Conservation (phyloP, 1,140 invertebrate species). For the Phymorhynchus buccinoides region DNA sequence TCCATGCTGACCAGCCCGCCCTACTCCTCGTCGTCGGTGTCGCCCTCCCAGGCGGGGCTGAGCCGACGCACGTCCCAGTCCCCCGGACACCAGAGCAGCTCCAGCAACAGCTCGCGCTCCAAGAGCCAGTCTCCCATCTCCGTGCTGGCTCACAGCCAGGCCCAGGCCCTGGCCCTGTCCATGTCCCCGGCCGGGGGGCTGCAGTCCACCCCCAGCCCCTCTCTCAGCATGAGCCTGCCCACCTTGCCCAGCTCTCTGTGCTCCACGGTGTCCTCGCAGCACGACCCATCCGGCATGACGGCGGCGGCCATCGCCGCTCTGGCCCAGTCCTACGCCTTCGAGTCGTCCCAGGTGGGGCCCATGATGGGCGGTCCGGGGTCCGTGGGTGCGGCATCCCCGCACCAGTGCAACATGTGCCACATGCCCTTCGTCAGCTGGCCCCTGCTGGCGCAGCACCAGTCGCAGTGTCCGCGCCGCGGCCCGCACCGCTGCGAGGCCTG, state of each 20-base stretch:
- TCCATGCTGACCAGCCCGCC: background rate
- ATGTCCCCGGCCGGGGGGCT: background rate
- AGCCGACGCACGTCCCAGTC: conserved; percentile 11
- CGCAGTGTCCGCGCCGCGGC: conserved; percentile 24
- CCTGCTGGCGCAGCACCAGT: conserved; percentile 29
- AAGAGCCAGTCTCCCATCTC: conserved; percentile 36
- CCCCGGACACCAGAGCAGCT: conserved; percentile 30
- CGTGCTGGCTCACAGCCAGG: conserved; percentile 13
- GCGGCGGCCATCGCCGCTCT: conserved; percentile 22
- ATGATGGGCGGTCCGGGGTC: conserved; percentile 6
- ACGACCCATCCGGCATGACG: background rate
- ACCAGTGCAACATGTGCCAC: conserved; percentile 36
- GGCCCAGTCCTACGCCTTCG: conserved; percentile 30
- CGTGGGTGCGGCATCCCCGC: background rate
- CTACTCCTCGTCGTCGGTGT: conserved; percentile 14
- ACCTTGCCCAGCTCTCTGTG: conserved; percentile 14
- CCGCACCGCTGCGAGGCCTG: conserved; percentile 29
- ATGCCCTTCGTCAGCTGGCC: conserved; percentile 39
- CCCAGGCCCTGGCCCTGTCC: conserved; percentile 11
- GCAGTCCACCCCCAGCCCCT: background rate
- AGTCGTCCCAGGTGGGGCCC: conserved; percentile 16
- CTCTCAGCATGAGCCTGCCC: background rate
- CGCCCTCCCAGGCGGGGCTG: background rate
- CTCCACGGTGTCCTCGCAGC: background rate
- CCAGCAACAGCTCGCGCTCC: conserved; percentile 27